phyloP scores from a whole-genome alignment of 2,888 invertebrate genomes.

The Esperia sulphurella region DNA sequence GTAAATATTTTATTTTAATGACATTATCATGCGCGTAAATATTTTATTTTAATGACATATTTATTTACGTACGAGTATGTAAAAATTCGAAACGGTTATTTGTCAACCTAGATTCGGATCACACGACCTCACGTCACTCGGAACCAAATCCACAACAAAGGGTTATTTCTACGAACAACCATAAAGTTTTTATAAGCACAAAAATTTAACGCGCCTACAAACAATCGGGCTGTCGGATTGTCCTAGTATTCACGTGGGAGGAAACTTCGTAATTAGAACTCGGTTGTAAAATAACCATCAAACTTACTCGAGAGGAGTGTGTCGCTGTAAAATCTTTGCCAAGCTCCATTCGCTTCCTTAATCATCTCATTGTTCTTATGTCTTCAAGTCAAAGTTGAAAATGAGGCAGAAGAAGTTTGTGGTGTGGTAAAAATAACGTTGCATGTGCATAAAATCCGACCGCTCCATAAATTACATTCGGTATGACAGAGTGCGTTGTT shows the following conservation, averaged over 20 bases:
- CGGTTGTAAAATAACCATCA: constrained; percentile 75
- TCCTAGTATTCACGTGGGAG: constrained; percentile 59
- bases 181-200: constrained; percentile 58
- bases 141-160: constrained; percentile 56
- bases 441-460: constrained; percentile 39
- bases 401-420: constrained; percentile 26
- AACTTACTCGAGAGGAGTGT: constrained; percentile 60
- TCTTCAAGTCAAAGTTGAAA: fast-evolving
- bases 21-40: no score
- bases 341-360: constrained; percentile 12
- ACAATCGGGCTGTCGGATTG: constrained; percentile 54
- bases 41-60: no score
- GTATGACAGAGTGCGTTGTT: constrained; percentile 71
- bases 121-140: constrained; percentile 30
- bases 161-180: constrained; percentile 45
- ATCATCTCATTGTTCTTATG: constrained; percentile 13
- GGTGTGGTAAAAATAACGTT: constrained; percentile 13
- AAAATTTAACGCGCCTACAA: constrained; percentile 51
- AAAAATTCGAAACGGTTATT: constrained; percentile 19
- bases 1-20: no score
- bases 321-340: constrained; percentile 43
- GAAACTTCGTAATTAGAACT: constrained; percentile 72
- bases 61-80: constrained; percentile 15
- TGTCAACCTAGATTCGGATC: constrained; percentile 19
- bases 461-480: constrained; percentile 66